Conservation (phyloP, 2,797 vertebrate species). For the Garrulus glandarius region DNA sequence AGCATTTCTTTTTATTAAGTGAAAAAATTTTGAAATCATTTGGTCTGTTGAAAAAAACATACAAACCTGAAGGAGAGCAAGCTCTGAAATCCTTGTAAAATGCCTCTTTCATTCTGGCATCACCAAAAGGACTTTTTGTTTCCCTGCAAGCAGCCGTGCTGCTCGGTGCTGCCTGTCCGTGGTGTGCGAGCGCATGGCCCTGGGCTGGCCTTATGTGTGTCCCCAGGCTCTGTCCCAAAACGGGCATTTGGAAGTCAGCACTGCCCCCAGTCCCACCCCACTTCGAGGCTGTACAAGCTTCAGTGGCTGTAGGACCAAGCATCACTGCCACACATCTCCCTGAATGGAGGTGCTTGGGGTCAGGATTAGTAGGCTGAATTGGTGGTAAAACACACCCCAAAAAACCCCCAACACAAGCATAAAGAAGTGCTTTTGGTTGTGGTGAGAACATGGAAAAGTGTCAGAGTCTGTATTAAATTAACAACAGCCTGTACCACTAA, state of each 20-base stretch:
- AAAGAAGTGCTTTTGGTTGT: background rate
- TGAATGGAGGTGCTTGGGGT: background rate
- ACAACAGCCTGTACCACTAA: background rate
- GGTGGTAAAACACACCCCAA: background rate
- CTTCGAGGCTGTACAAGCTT: background rate
- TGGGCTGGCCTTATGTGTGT: background rate
- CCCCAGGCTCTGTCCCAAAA: background rate
- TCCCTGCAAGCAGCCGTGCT: background rate
- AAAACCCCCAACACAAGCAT: background rate
- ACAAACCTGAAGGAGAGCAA: slow-evolving; percentile 6
- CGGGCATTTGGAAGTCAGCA: background rate
- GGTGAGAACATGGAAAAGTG: background rate
- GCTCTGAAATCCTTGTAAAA: slow-evolving; percentile 29
- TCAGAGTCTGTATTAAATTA: background rate
- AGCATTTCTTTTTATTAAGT: background rate
- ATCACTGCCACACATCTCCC: rapidly evolving
- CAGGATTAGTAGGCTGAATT: background rate
- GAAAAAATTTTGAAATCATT: slow-evolving; percentile 7
- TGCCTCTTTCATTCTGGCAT: slow-evolving; percentile 14
- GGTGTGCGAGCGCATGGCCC: rapidly evolving
- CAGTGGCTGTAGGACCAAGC: background rate
- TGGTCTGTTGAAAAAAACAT: background rate
- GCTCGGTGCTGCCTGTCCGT: background rate
- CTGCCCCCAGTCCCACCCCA: background rate
- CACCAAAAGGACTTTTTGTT: slow-evolving; percentile 40